Evolutionary conservation across 2,888 invertebrate species (phyloP).

Genomic region (Drosophila stalkeri): DNA sequence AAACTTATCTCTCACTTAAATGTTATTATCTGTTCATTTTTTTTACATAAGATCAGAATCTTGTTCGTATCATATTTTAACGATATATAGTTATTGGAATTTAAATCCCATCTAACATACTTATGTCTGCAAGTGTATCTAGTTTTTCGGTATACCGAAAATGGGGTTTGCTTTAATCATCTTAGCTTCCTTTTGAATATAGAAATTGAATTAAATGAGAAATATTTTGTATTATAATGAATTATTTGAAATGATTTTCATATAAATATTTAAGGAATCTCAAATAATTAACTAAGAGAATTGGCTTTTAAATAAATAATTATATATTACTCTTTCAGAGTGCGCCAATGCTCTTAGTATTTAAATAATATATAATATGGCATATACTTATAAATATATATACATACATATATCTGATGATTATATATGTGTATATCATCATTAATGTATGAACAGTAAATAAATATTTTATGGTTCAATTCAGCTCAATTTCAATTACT

Average conservation of each 20-base stretch:
- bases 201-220: not conserved
- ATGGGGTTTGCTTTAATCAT: not conserved
- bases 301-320: not conserved
- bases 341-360: not conserved
- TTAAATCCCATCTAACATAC: not conserved
- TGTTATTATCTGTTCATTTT: not conserved
- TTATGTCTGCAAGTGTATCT: not conserved
- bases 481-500: not conserved
- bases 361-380: not conserved
- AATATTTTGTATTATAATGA: not conserved
- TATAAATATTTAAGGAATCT: not conserved
- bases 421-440: not conserved
- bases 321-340: not conserved
- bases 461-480: not conserved
- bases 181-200: not conserved
- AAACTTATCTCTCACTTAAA: not conserved
- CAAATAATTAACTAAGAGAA: not conserved
- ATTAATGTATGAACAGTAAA: not conserved
- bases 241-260: not conserved
- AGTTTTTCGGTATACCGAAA: not conserved
- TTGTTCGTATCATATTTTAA: not conserved
- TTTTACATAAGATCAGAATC: not conserved
- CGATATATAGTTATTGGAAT: not conserved
- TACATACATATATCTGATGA: not conserved
- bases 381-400: not conserved